Conservation (phyloP, 2,113 vertebrate species). For the Plecotus auritus region DNA sequence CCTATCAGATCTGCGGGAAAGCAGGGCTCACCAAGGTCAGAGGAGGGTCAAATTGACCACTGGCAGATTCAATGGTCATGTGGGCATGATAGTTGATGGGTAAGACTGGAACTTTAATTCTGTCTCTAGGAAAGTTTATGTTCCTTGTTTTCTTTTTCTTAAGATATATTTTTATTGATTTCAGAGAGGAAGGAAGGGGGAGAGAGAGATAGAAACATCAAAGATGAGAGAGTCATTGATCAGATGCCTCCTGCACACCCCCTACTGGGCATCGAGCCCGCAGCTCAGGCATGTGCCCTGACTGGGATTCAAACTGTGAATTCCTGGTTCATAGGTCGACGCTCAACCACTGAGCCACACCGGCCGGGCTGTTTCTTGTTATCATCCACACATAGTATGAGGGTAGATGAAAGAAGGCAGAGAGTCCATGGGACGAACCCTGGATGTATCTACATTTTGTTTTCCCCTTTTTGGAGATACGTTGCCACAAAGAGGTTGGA, state of each 20-base stretch:
- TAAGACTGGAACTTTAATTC: not conserved
- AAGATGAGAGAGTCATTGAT: no score
- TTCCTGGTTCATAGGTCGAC: no score
- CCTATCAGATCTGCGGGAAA: not conserved
- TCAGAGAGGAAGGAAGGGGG: no score
- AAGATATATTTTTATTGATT: no score
- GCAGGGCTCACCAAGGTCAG: not conserved
- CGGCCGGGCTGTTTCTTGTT: not conserved
- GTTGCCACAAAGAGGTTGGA: not conserved
- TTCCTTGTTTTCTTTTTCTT: not conserved
- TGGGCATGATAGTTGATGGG: not conserved
- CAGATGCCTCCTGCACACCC: no score
- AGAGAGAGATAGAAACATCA: no score
- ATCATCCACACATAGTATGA: fast-evolving
- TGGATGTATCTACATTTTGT: not conserved
- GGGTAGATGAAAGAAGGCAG: not conserved
- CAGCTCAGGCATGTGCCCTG: no score
- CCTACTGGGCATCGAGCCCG: no score
- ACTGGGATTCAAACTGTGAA: no score
- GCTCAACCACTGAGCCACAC: no score
- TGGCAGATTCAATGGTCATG: not conserved
- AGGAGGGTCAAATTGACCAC: not conserved
- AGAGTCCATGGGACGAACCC: not conserved
- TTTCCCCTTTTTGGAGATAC: not conserved
- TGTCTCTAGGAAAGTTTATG: not conserved